Evolutionary conservation across 1,140 invertebrate species (phyloP).

Genomic region (Drosophila ogumai): DNA sequence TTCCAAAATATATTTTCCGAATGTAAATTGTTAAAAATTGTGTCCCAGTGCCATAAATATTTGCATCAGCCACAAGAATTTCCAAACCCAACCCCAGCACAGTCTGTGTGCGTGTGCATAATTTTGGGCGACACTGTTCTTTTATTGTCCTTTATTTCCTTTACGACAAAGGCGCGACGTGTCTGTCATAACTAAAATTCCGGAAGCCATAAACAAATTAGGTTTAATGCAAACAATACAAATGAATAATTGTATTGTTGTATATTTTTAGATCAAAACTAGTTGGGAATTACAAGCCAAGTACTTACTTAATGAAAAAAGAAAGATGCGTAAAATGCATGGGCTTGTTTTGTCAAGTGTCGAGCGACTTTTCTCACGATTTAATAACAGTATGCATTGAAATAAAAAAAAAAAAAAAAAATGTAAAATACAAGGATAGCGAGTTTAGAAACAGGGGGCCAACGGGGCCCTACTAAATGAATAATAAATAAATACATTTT

Average conservation of each 20-base stretch:
- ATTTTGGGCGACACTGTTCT: constrained; percentile 32
- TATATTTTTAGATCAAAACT: constrained; percentile 1
- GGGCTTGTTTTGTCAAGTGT: constrained; percentile 21
- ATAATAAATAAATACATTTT: too few species aligned
- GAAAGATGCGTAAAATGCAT: constrained; percentile 6
- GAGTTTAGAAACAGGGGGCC: neutral
- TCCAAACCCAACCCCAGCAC: neutral
- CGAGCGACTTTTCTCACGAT: constrained; percentile 8
- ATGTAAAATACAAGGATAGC: neutral
- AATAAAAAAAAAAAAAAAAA: too few species aligned
- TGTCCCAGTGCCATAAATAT: constrained; percentile 46
- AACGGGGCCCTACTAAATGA: too few species aligned
- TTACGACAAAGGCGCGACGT: constrained; percentile 48
- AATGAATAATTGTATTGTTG: constrained; percentile 49
- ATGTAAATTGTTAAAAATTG: constrained; percentile 42
- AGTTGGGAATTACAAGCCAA: neutral
- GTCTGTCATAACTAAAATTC: constrained; percentile 60
- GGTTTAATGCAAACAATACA: constrained; percentile 67
- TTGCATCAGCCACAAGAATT: constrained; percentile 29
- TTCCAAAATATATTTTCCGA: constrained; percentile 43
- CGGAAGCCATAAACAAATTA: constrained; percentile 47
- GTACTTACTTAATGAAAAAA: constrained; percentile 24
- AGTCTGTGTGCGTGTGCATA: constrained; percentile 37
- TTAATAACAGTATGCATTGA: constrained; percentile 14
- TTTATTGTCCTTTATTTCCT: constrained; percentile 16